Conservation (phyloP, 2,888 invertebrate genomes). For the Hyposoter dolosus region DNA sequence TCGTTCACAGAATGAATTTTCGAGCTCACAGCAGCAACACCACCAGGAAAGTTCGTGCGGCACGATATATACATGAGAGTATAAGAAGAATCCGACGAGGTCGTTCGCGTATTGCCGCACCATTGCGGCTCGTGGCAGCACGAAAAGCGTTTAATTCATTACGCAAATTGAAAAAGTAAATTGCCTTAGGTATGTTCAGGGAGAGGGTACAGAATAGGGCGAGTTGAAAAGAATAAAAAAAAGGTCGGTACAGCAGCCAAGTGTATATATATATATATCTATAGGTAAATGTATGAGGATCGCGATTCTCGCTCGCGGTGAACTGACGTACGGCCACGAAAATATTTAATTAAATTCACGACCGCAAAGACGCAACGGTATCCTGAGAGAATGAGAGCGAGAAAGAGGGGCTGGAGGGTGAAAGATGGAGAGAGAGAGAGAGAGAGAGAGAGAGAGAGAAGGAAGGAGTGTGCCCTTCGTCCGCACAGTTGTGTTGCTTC, state of each 20-base stretch:
- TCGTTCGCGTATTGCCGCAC: constrained; percentile 52
- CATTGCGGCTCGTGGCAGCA: constrained; percentile 57
- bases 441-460: neutral
- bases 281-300: constrained; percentile 29
- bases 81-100: constrained; percentile 44
- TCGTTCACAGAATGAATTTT: constrained; percentile 41
- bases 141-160: constrained; percentile 82
- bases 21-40: constrained; percentile 21
- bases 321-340: constrained; percentile 81
- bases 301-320: constrained; percentile 65
- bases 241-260: constrained; percentile 18
- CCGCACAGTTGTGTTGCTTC: constrained; percentile 34
- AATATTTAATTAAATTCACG: constrained; percentile 84
- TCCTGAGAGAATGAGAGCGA: constrained; percentile 36
- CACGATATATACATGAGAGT: constrained; percentile 38
- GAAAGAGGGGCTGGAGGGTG: neutral
- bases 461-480: neutral
- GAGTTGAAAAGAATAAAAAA: constrained; percentile 45
- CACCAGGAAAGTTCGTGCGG: constrained; percentile 18
- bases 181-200: constrained; percentile 79
- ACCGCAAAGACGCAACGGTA: constrained; percentile 78
- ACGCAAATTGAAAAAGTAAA: constrained; percentile 84
- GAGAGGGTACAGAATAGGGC: constrained; percentile 49
- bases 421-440: neutral
- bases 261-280: constrained; percentile 34